Base-by-base conservation (phyloP, 1,140 invertebrate genomes). In the Halesus radiatus region DNA sequence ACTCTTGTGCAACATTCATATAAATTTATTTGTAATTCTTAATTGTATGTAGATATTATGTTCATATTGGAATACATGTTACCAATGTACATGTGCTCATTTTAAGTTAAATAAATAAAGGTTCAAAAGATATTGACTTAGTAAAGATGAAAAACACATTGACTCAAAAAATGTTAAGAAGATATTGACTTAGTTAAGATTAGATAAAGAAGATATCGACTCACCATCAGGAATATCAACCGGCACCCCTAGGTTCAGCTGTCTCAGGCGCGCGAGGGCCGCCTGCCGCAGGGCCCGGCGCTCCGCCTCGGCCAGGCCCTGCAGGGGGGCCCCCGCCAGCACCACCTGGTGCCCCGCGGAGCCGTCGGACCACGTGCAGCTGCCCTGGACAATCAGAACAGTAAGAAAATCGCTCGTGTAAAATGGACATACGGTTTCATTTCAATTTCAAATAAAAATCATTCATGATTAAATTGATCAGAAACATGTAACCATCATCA, bases 251-350 rank as follows among this genome's bases (percentile, higher is more conserved):
- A 98, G 91, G 88, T 97, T 96, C 74, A 97, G 90, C 78, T 95
- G 94, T 87, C 96, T 95, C 10, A 98, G 92, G 85, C 97, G 94
- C n/a, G 95, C 94, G 3, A 97, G 90, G 3, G 96, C 95, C 16
- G 97, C 93, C 85, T 95, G 93, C 86, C 96, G 94, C 13, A 98
- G 91, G 3, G 95, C 92, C 77, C 93, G 91, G 76, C 94, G 89
- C 88, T 98, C 96, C 45, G 95, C 90, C 79, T 98, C 96, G 53
- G 93, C 94, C 74, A 98, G 90, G 37, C 92, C 91, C 45, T 95
- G 90, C 60, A 98, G 87, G 56, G 91, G 90, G 8, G 93, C 93
- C 81, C 94, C 93, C 45, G 91, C 88, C 58, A 98, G 89, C 37
- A 93, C 91, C 78, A 98, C 93, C 81, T 93, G 92, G 74, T 94